phyloP scores from a whole-genome alignment of 2,888 invertebrate genomes.

The Formica aserva region DNA sequence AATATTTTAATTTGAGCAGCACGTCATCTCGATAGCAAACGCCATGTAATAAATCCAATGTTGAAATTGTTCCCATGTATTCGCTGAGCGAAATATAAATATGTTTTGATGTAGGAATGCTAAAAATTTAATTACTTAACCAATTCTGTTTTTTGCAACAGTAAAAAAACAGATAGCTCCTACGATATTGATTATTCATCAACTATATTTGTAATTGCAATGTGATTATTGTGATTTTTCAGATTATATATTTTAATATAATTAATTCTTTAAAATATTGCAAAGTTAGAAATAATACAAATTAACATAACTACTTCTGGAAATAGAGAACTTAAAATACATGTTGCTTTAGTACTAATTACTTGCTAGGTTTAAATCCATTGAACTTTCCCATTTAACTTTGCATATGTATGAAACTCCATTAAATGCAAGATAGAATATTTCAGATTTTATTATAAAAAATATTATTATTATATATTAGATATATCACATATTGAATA shows the following conservation, averaged over 20 bases:
- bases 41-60: constrained; percentile 31
- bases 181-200: neutral
- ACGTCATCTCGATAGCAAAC: neutral
- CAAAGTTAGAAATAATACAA: neutral
- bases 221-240: neutral
- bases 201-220: neutral
- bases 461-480: neutral
- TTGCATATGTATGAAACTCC: neutral
- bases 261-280: constrained; percentile 17
- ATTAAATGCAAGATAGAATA: neutral
- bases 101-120: neutral
- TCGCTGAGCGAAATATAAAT: constrained; percentile 4
- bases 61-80: constrained; percentile 33
- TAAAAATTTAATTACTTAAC: constrained; percentile 39
- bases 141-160: neutral
- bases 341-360: neutral
- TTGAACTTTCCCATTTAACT: neutral
- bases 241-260: neutral
- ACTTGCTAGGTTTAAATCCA: neutral
- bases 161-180: neutral
- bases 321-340: neutral
- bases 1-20: constrained; percentile 29
- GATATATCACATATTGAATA: neutral
- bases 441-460: neutral
- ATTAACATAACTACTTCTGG: neutral